These are phyloP conservation scores for Camelus bactrianus DNA, from an alignment of 2,113 vertebrate species.

Conservation along the genomic window DNA sequence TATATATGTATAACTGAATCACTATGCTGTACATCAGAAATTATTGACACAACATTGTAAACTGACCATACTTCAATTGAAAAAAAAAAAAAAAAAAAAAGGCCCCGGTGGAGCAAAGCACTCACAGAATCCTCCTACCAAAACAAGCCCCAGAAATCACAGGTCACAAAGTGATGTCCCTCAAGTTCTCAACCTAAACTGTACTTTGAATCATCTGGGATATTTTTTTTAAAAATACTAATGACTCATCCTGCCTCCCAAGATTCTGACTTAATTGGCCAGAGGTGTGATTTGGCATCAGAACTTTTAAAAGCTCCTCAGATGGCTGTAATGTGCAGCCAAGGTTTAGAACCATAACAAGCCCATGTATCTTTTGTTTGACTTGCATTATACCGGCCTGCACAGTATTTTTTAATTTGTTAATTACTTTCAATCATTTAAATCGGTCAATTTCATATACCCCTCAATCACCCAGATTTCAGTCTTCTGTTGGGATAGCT, in stretches of 20 bases:
- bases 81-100: neutral
- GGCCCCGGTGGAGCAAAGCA: rapidly evolving
- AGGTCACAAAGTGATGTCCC: neutral
- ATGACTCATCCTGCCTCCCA: neutral
- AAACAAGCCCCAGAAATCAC: neutral
- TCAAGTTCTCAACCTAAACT: neutral
- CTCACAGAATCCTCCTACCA: neutral
- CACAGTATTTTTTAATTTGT: neutral
- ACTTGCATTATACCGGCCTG: neutral
- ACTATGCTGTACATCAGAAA: too few species aligned
- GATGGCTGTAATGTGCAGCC: neutral
- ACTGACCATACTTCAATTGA: too few species aligned
- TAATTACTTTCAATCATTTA: neutral
- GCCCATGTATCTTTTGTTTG: neutral
- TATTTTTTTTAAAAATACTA: neutral
- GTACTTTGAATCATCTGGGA: neutral
- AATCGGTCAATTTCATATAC: neutral
- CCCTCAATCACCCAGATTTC: neutral
- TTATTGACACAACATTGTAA: too few species aligned
- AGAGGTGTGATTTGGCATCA: neutral
- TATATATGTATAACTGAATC: too few species aligned
- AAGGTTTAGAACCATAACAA: neutral
- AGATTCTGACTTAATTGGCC: neutral
- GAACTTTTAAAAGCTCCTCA: neutral
- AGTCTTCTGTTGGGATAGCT: neutral